Evolutionary conservation across 2,797 vertebrate species (phyloP), one percentile per base, ranked within the genome.

Genomic region (Enoplosus armatus): DNA sequence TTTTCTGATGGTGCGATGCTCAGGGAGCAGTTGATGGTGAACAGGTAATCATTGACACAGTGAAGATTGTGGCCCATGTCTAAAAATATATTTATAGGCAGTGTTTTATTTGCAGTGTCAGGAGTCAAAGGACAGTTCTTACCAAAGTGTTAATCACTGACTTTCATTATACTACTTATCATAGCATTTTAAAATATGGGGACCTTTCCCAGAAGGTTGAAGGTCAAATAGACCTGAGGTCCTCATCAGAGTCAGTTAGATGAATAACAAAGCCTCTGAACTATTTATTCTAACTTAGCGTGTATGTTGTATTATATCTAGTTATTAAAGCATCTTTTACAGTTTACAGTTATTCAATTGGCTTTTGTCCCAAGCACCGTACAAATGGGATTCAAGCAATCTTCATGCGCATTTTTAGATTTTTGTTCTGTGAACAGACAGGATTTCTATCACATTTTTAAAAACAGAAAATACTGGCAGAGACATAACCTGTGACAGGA

Each of bases 1-100:
- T 72, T 55, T 12, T 65, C 75, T 47, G 69, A 39, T 0, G 73
- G 29, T 1, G 6, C 0, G 11, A 85, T n/a, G n/a, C 33, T 85
- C 78, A 95, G 35, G 24, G 89, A 86, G 67, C 95, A 96, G 83
- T 80, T 91, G 62, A 95, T 69, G 43, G 80, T 94, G 73, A 31
- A 85, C 70, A 92, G 3, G 63, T 89, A 95, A 60, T 95, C 87
- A 8, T 47, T 94, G 29, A 91, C 60, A 75, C 95, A 96, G n/a
- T 63, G 43, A 48, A 93, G 79, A 27, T 7, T 11, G 26, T 33
- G 33, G 8, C 53, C 55, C 43, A 2, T 43, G 39, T 39, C 92
- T 94, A n/a, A 27, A 71, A 63, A 70, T n/a, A n/a, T n/a, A 59
- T 35, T 53, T 4, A 53, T 12, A 75, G 1, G 12, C 2, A 51